These are phyloP conservation scores for Urosaurus nigricauda DNA, from an alignment of 2,797 vertebrate genomes.

Conservation along the genomic window DNA sequence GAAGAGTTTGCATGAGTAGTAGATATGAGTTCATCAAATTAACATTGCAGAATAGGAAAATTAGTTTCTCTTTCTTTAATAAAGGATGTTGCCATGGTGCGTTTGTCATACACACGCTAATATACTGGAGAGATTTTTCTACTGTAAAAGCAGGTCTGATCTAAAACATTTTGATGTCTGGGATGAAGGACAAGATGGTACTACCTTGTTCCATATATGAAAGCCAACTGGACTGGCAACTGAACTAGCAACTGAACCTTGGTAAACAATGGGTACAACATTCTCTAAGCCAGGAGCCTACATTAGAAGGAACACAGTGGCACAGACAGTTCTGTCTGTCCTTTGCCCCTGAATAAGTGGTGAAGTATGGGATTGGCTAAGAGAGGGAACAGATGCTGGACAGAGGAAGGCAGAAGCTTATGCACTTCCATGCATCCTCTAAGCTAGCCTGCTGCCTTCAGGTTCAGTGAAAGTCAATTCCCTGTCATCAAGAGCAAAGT, in stretches of 20 bases:
- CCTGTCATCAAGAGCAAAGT: background rate
- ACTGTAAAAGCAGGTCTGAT: slow-evolving; percentile 26
- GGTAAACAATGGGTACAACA: background rate
- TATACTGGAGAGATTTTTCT: slow-evolving; percentile 56
- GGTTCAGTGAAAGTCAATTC: background rate
- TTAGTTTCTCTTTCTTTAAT: slow-evolving; percentile 36
- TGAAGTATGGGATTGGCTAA: background rate
- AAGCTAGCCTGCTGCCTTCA: background rate
- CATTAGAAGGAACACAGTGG: background rate
- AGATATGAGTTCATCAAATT: slow-evolving; percentile 28
- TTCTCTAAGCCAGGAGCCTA: background rate
- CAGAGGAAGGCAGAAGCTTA: no score
- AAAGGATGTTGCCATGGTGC: slow-evolving; percentile 25
- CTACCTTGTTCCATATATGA: background rate
- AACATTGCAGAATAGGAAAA: background rate
- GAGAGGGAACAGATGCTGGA: background rate
- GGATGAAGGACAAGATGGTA: background rate
- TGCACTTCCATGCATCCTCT: background rate
- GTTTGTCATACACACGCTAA: slow-evolving; percentile 34
- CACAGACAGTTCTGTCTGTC: background rate
- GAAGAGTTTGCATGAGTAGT: slow-evolving; percentile 36
- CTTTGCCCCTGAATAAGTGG: background rate
- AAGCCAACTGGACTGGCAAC: background rate
- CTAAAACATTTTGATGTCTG: background rate
- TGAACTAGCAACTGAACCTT: background rate